These are phyloP conservation scores for Mylabris phalerata DNA, from an alignment of 1,140 invertebrate genomes.

Conservation along the genomic window DNA sequence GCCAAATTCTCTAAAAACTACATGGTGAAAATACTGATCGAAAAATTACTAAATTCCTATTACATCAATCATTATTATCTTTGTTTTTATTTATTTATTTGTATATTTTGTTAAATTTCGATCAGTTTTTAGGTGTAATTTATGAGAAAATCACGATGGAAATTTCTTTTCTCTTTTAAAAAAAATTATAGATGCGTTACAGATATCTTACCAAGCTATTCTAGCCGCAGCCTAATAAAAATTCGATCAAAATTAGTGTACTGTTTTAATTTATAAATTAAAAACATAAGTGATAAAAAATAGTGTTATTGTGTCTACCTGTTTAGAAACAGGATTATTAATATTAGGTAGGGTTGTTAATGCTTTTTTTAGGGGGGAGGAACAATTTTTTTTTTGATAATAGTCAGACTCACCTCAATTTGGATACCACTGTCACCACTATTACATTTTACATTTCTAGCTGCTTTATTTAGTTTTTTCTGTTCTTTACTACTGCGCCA, in stretches of 20 bases:
- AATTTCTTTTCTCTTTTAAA: not conserved
- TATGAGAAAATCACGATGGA: constrained; percentile 5
- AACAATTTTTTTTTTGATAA: not conserved
- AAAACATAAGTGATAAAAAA: constrained; percentile 1
- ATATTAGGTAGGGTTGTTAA: not conserved
- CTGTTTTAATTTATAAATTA: constrained; percentile 2
- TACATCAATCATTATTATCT: not conserved
- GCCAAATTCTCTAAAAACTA: constrained; percentile 8
- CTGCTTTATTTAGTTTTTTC: constrained; percentile 60
- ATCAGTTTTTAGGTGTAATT: too few relatives aligned
- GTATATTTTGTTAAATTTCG: too few relatives aligned
- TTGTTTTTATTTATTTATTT: too few relatives aligned
- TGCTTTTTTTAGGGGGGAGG: not conserved
- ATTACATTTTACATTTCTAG: constrained; percentile 64
- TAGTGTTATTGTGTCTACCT: constrained; percentile 6
- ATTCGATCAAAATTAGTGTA: constrained; percentile 37
- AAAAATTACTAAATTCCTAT: not conserved
- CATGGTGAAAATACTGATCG: constrained; percentile 5
- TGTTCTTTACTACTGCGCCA: constrained; percentile 66
- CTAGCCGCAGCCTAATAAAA: constrained; percentile 42
- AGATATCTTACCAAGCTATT: constrained; percentile 43
- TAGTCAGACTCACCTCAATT: constrained; percentile 48
- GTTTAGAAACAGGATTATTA: not conserved
- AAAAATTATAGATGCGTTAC: constrained; percentile 4
- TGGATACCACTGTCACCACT: constrained; percentile 70